These are phyloP conservation scores for Acrocephalus arundinaceus DNA, from an alignment of 2,113 vertebrate species.

Conservation along the genomic window DNA sequence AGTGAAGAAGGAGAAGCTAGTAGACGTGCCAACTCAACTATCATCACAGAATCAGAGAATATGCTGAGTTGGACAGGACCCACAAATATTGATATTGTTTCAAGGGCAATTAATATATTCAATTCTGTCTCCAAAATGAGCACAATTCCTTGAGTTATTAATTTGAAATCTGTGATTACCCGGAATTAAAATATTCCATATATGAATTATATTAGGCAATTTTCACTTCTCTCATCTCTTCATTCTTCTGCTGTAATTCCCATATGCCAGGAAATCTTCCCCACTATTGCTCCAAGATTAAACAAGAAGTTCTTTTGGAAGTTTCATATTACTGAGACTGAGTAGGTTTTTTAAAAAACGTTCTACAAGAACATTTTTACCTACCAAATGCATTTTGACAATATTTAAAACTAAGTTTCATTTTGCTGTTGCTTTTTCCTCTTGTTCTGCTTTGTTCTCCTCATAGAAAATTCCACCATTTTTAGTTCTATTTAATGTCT, in stretches of 20 bases:
- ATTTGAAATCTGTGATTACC: slow-evolving; percentile 18
- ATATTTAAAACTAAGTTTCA: not conserved
- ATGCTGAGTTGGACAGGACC: not conserved
- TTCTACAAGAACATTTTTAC: not conserved
- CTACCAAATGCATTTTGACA: not conserved
- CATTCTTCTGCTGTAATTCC: not conserved
- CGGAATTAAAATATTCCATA: slow-evolving; percentile 43
- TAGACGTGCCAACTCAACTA: not conserved
- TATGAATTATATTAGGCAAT: not conserved
- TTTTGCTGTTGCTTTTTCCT: not conserved
- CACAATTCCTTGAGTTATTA: slow-evolving; percentile 5
- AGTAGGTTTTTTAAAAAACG: not conserved
- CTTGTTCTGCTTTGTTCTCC: not conserved
- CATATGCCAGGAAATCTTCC: not conserved
- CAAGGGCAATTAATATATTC: slow-evolving; percentile 22
- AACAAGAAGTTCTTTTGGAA: not conserved
- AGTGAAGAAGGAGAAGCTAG: not conserved
- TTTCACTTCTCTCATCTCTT: not conserved
- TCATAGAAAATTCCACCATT: not conserved
- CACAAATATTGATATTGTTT: slow-evolving; percentile 8
- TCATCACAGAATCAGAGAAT: not conserved
- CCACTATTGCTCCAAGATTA: not conserved
- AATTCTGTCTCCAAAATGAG: slow-evolving; percentile 9
- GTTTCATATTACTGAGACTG: not conserved
- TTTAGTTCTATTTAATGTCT: not conserved